Conservation (phyloP, 1,140 invertebrate genomes). For the Euwallacea fornicatus region DNA sequence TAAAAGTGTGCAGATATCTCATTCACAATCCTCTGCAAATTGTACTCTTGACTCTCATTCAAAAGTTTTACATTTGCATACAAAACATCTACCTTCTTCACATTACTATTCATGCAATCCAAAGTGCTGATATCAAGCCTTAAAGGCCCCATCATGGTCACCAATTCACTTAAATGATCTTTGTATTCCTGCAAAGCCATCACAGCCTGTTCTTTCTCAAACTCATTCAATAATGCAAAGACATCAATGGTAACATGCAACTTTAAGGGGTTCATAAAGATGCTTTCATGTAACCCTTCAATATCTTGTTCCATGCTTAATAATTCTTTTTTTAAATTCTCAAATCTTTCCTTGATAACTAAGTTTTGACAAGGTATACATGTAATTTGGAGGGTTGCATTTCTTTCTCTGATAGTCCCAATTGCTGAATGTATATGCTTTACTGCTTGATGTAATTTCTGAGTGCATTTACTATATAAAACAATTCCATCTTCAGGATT, state of each 20-base stretch:
- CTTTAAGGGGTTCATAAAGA: slow-evolving; percentile 72
- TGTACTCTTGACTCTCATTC: slow-evolving; percentile 49
- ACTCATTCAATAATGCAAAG: slow-evolving; percentile 68
- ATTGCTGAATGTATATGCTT: slow-evolving; percentile 69
- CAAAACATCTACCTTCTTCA: slow-evolving; percentile 55
- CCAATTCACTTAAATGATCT: slow-evolving; percentile 51
- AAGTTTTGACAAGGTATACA: slow-evolving; percentile 69
- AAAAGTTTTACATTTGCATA: slow-evolving; percentile 57
- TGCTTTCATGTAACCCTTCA: slow-evolving; percentile 62
- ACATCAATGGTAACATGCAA: slow-evolving; percentile 77
- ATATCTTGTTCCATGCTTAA: slow-evolving; percentile 18
- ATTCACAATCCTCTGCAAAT: slow-evolving; percentile 54
- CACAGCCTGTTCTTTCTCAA: slow-evolving; percentile 61
- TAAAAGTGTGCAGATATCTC: slow-evolving; percentile 54
- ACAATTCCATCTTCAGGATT: slow-evolving; percentile 52
- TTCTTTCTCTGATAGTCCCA: slow-evolving; percentile 63
- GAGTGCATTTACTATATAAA: slow-evolving; percentile 60
- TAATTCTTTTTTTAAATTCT: slow-evolving; percentile 58
- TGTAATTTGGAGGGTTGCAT: slow-evolving; percentile 72
- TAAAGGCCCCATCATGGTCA: slow-evolving; percentile 50
- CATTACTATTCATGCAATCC: slow-evolving; percentile 58
- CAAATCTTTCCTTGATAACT: slow-evolving; percentile 61
- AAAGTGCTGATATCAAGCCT: slow-evolving; percentile 56
- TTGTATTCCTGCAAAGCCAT: slow-evolving; percentile 59
- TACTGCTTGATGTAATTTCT: slow-evolving; percentile 64